Base-by-base conservation (phyloP, 2,797 vertebrate genomes). In the Phaenicophaeus curvirostris region DNA sequence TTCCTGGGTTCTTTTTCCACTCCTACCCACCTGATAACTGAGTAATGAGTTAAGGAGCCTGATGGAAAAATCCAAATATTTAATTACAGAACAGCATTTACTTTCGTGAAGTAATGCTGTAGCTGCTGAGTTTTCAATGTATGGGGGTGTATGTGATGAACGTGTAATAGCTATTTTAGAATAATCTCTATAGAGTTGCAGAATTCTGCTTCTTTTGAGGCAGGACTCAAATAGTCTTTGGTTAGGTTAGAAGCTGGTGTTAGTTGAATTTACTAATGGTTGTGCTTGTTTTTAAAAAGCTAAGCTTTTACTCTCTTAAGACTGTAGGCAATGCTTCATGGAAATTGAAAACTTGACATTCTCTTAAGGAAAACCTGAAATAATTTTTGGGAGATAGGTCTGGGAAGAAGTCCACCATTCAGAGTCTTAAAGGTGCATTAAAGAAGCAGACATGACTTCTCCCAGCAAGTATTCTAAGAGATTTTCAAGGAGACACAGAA, bases 1-100 rank as follows among this genome's bases (percentile, higher is more conserved):
- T 33, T 57, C 6, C 1, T 5, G 11, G 9, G 3, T 69, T 53
- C 8, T 73, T 68, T 48, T 69, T 55, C 12, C 6, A 5, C 5
- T 55, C 12, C 20, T 51, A 1, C 11, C 8, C 6, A 7, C 8
- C 10, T 7, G 3, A 0, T 58, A 57, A 18, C 0, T 33, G 41
- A 93, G 31, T 59, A 54, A 31, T 1, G 2, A 71, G n/a, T 42
- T 73, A 8, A 30, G 53, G 44, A 80, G 9, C 37, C 69, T 83
- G 28, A 69, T 76, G 15, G 33, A 50, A 66, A 83, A 74, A 68
- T 20, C 14, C 7, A 37, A 30, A 8, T 78, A 54, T 54, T 74
- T 66, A 61, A 82, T 63, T 30, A 46, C 18, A 68, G 65, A 82
- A 76, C 16, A 82, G 20, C 15, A 48, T 76, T 69, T 85, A 31